Evolutionary conservation across 2,888 invertebrate species (phyloP).

Genomic region (Leptinotarsa rubiginosa): DNA sequence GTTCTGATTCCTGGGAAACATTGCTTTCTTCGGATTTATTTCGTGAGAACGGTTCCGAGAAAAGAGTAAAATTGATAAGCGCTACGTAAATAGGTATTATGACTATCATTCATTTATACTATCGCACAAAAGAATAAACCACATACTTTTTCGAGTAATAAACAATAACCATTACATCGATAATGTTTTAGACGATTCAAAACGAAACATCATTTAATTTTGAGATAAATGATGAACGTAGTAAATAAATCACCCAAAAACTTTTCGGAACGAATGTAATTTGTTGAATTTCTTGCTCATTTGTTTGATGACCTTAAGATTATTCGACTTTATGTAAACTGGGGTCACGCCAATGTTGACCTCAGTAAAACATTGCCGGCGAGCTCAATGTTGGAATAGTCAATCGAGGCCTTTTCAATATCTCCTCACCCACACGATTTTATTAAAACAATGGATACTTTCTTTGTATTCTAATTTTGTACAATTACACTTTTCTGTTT

Average conservation of each 20-base stretch:
- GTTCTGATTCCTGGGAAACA: no score
- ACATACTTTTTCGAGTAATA: neutral
- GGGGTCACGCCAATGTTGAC: constrained; percentile 36
- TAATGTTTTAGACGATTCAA: neutral
- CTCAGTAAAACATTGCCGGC: constrained; percentile 26
- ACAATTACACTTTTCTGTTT: no score
- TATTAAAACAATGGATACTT: neutral
- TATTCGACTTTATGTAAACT: constrained; percentile 30
- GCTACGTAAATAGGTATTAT: no score
- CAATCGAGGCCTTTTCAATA: constrained; percentile 17
- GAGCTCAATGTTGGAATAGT: constrained; percentile 8
- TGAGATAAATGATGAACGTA: neutral
- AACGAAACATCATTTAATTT: neutral
- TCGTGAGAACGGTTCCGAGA: no score
- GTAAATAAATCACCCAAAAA: constrained; percentile 7
- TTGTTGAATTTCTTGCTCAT: constrained; percentile 18
- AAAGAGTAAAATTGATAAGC: no score
- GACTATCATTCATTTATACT: no score
- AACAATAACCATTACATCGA: neutral
- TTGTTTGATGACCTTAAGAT: constrained; percentile 30
- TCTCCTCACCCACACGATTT: neutral
- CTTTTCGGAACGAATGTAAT: constrained; percentile 7
- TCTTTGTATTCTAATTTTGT: no score
- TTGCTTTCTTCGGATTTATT: no score
- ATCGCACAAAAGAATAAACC: no score